Evolutionary conservation across 2,113 vertebrate species (phyloP), one percentile per base, ranked within the genome.

Genomic region (Apistogramma diplotaenia): DNA sequence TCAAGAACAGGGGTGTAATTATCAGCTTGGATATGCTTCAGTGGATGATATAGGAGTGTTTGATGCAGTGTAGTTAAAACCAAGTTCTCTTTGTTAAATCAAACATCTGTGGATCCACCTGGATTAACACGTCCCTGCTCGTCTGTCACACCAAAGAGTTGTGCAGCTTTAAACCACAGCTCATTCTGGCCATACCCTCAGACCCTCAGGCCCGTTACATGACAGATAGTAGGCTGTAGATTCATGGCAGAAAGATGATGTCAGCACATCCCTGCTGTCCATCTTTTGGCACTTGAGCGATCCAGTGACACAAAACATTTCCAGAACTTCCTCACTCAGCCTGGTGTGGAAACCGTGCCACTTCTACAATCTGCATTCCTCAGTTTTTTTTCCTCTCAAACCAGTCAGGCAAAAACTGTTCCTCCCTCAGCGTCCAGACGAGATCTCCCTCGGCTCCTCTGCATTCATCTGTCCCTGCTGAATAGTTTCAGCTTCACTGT

Each of bases 401-500:
- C 9, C 40, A 71, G 15, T 60, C 5, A n/a, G 25, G 19, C 7
- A 73, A 43, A 51, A 43, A 27, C 8, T 3, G n/a, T 8, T 65
- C 10, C 6, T 33, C 61, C 33, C 19, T 89, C 76, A 79, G 46
- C 37, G 53, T 76, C 2, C 8, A 4, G 55, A 40, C 3, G 10
- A 18, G n/a, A 16, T 35, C 65, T 54, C 67, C 37, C 16, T 23
- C 31, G 1, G 54, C 29, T 56, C 43, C 6, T 61, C 55, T 56
- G 62, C 21, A 11, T 54, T 25, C 72, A n/a, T 37, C 18, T 78
- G 79, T 27, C 72, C 61, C 46, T 70, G 81, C 55, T 82, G 80
- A 58, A 59, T 12, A 0, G 71, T 76, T 9, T 86, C 81, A 0
- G 89, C 85, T 29, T 85, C 78, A 21, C 90, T 86, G 3, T 98